Percentiles rank a stretch among this genome's conserved stretches.
Evolutionary conservation across 2,888 invertebrate genomes (phyloP).

Genomic region (Epinotia demarniana): DNA sequence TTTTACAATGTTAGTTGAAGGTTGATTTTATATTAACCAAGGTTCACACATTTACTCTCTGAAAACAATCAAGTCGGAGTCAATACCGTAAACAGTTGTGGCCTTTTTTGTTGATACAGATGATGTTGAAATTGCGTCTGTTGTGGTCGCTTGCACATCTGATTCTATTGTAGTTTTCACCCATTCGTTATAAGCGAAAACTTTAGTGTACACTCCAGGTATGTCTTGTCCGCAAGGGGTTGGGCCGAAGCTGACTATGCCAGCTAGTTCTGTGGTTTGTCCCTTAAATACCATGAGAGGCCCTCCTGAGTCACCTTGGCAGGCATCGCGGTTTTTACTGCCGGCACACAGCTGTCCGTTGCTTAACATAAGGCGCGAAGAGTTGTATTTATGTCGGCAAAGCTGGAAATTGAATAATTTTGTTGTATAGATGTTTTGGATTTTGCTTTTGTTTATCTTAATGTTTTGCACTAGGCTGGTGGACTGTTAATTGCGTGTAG

Average conservation of each 20-base stretch:
- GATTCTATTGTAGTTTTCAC: constrained; percentile 18
- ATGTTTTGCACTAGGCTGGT: neutral
- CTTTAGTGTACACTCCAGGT: constrained; percentile 36
- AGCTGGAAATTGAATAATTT: constrained; percentile 3
- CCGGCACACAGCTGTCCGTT: constrained; percentile 32
- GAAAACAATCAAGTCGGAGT: constrained; percentile 16
- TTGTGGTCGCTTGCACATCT: neutral
- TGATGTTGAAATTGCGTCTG: neutral
- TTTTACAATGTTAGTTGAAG: too few relatives aligned
- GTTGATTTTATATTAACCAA: too few relatives aligned
- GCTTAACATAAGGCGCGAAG: neutral
- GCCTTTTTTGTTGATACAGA: neutral
- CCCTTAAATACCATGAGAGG: constrained; percentile 25
- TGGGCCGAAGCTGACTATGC: constrained; percentile 37
- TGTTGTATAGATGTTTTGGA: too few relatives aligned
- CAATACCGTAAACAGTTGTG: neutral
- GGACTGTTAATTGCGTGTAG: neutral
- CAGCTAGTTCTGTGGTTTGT: constrained; percentile 15
- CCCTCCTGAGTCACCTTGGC: constrained; percentile 23
- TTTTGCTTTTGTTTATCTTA: too few relatives aligned
- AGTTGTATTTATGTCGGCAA: constrained; percentile 24
- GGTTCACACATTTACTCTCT: neutral
- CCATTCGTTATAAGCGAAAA: constrained; percentile 32
- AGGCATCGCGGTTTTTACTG: constrained; percentile 31
- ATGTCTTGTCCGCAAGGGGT: neutral